Base-by-base conservation (phyloP, 2,113 vertebrate genomes). In the Deroptyus accipitrinus region DNA sequence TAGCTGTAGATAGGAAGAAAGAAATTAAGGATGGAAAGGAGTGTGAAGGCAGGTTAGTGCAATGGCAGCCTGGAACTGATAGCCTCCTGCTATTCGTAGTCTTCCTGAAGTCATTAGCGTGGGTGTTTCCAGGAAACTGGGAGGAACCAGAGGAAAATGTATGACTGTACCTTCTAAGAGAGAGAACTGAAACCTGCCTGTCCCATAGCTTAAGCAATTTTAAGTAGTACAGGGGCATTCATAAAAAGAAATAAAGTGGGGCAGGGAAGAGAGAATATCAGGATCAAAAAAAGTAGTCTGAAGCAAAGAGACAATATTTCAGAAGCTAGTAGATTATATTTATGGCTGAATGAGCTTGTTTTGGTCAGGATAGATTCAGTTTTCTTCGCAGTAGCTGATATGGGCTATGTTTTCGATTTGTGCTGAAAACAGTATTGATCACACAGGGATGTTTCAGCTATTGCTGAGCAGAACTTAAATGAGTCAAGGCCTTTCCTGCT, bases 41-140 rank as follows among this genome's bases (percentile, higher is more conserved):
- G 2, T 2, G 4, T 39, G 22, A 22, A 42, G 22, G 14, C 7
- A 6, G 2, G 4, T 14, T 33, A 4, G 18, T 35, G 28, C 23
- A 73, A 49, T 2, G 5, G 28, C 28, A 74, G 19, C 15, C 28
- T 74, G 41, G 37, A 72, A 55, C 28, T 6, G 7, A 11, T 25
- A 25, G 14, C 12, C 8, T 48, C 33, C 33, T n/a, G 31, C 19
- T 14, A 15, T 42, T 41, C 41, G 13, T 15, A 46, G 12, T 8
- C 9, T 27, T 61, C 55, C 35, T 46, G 18, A 3, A 48, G 19
- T 52, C 16, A 52, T 59, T 42, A 76, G 14, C 35, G n/a, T 30
- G 13, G 19, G 2, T 24, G 5, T 57, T 81, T 82, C 46, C 62
- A 68, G 37, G 35, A 46, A 67, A 62, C 11, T 46, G 10, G 15